These are phyloP conservation scores for Phorcus lineatus DNA, from an alignment of 2,888 invertebrate genomes.

Conservation along the genomic window DNA sequence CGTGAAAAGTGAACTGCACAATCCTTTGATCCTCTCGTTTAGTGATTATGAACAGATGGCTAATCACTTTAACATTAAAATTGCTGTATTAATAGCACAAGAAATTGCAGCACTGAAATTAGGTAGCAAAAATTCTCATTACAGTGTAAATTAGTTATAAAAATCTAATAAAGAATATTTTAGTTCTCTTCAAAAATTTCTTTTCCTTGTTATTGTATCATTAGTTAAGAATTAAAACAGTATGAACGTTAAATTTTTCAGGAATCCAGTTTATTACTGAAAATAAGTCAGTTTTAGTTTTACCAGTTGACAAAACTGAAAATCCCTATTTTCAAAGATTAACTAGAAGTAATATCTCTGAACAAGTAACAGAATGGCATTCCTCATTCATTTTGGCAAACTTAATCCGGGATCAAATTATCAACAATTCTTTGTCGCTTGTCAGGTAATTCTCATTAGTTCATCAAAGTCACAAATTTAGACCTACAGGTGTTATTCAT, in stretches of 20 bases:
- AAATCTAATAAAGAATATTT: background rate
- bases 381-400: too few relatives aligned
- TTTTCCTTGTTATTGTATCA: too few relatives aligned
- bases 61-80: conserved; percentile 11
- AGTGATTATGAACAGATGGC: conserved; percentile 3
- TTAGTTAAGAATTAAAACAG: too few relatives aligned
- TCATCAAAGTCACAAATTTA: conserved; percentile 10
- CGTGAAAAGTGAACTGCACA: background rate
- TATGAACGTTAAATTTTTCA: too few relatives aligned
- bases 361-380: too few relatives aligned
- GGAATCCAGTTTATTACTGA: too few relatives aligned
- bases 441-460: conserved; percentile 12
- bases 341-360: too few relatives aligned
- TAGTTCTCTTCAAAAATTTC: background rate
- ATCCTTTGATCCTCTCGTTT: background rate
- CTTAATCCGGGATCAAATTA: too few relatives aligned
- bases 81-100: conserved; percentile 1
- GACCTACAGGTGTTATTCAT: conserved; percentile 6
- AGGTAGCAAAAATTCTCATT: background rate
- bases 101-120: conserved; percentile 1
- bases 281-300: too few relatives aligned
- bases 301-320: too few relatives aligned
- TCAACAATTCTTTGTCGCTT: too few relatives aligned
- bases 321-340: too few relatives aligned
- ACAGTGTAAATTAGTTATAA: background rate